phyloP scores from a whole-genome alignment of 2,113 vertebrate genomes.

The Myiopsitta monachus region DNA sequence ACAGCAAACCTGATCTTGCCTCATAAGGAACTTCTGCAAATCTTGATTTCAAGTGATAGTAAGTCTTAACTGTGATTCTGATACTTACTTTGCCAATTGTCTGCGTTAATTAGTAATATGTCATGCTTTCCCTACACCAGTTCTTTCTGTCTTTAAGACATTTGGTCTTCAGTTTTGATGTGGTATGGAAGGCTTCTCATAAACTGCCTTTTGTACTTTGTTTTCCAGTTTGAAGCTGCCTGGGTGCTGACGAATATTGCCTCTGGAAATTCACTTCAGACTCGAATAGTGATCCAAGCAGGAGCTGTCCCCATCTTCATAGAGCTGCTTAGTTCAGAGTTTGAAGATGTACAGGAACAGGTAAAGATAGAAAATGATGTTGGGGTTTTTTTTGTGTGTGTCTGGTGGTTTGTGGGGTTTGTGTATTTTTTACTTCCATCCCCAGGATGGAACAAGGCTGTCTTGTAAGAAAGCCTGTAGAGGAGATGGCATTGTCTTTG shows the following conservation, averaged over 20 bases:
- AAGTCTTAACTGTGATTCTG: not conserved
- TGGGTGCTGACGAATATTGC: conserved; percentile 99
- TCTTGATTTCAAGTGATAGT: not conserved
- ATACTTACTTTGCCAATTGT: not conserved
- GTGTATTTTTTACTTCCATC: not conserved
- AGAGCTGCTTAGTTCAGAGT: conserved; percentile 94
- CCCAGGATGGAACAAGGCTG: not conserved
- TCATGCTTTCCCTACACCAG: not conserved
- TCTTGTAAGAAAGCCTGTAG: not conserved
- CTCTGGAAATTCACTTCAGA: conserved; percentile 96
- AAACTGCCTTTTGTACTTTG: not conserved
- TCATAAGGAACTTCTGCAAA: not conserved
- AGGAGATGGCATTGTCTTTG: not conserved
- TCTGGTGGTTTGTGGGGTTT: not conserved
- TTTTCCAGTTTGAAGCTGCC: conserved; percentile 92
- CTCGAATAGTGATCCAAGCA: conserved; percentile 95
- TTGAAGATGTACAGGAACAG: conserved; percentile 98
- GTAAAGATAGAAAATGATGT: conserved; percentile 60
- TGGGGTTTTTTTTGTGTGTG: not conserved
- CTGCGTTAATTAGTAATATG: not conserved
- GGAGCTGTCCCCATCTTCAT: conserved; percentile 98
- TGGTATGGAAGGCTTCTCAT: not conserved
- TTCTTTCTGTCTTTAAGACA: not conserved
- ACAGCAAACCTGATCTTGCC: not conserved
- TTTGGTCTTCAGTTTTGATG: not conserved